Base-by-base conservation (phyloP, 2,797 vertebrate genomes). In the Sebastes hopkinsi region DNA sequence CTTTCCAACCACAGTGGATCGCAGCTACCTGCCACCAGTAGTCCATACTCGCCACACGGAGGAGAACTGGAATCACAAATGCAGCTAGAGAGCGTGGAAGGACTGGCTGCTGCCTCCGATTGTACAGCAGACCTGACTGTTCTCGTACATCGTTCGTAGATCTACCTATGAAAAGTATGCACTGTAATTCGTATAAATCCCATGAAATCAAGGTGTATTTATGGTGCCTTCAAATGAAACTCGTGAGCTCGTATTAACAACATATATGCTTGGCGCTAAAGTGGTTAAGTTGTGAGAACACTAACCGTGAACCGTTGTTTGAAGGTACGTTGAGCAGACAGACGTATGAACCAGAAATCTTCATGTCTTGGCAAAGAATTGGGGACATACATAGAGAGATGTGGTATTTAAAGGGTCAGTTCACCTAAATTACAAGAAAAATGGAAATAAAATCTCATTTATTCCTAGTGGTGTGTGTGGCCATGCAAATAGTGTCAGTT, bases 1-100 rank as follows among this genome's bases (percentile, higher is more conserved):
- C 81, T 76, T 23, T 60, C 36, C 52, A 55, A 46, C 61, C 67
- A 38, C 54, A 72, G 29, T 54, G 55, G 56, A 75, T 52, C 30
- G 2, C 60, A 77, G 22, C 12, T 36, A 72, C 77, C 54, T 59
- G 36, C 64, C 60, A 79, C 5, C 1, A 32, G 14, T 4, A 2
- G 73, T 61, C 14, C 25, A 12, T 8, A 25, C 23, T 55, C 1
- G 42, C n/a, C 13, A 20, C 22, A 8, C 52, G n/a, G 22, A 3
- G 27, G 27, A 65, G 69, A 75, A 10, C 14, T 22, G 61, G 42
- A 66, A 36, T 58, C 56, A 25, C 54, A 34, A 60, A 14, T 56
- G 55, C 70, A 66, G 67, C 60, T 58, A 29, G 25, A 34, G 60
- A 72, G 22, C 12, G 12, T 6, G 55, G 65, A 42, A 34, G 23